Conservation (phyloP, 2,888 invertebrate genomes). For the Patella depressa region DNA sequence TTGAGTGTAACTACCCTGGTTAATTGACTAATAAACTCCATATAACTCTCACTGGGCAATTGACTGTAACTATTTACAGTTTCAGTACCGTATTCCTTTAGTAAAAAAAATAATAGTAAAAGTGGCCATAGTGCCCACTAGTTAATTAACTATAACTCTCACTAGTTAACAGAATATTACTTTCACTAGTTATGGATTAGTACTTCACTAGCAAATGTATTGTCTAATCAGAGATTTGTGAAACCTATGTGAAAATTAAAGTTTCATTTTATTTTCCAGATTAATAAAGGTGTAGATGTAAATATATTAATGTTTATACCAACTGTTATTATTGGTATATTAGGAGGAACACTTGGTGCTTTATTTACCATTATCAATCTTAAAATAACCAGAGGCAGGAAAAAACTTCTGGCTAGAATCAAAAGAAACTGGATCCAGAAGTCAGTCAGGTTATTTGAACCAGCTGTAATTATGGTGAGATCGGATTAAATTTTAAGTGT, state of each 20-base stretch:
- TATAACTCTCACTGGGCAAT: no score
- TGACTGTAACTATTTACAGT: no score
- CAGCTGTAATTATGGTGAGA: slow-evolving; percentile 63
- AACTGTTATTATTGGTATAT: slow-evolving; percentile 68
- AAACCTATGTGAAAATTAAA: not conserved
- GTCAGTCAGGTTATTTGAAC: slow-evolving; percentile 65
- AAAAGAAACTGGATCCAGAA: slow-evolving; percentile 55
- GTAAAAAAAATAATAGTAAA: no score
- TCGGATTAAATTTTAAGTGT: no score
- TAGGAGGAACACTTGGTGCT: slow-evolving; percentile 71
- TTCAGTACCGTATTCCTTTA: no score
- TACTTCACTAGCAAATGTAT: no score
- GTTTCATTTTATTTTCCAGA: slow-evolving; percentile 37
- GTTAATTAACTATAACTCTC: no score
- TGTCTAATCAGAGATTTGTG: not conserved
- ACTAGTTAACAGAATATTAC: no score
- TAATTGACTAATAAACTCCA: no score
- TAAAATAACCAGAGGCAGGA: slow-evolving; percentile 68
- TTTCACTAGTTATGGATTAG: no score
- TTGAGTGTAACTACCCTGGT: no score
- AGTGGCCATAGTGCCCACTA: no score
- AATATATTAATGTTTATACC: slow-evolving; percentile 71
- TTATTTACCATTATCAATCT: slow-evolving; percentile 71
- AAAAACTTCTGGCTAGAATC: slow-evolving; percentile 65
- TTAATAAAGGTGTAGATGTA: slow-evolving; percentile 68